These are phyloP conservation scores for Cynopterus brachyotis DNA, from an alignment of 2,113 vertebrate species.

Conservation along the genomic window DNA sequence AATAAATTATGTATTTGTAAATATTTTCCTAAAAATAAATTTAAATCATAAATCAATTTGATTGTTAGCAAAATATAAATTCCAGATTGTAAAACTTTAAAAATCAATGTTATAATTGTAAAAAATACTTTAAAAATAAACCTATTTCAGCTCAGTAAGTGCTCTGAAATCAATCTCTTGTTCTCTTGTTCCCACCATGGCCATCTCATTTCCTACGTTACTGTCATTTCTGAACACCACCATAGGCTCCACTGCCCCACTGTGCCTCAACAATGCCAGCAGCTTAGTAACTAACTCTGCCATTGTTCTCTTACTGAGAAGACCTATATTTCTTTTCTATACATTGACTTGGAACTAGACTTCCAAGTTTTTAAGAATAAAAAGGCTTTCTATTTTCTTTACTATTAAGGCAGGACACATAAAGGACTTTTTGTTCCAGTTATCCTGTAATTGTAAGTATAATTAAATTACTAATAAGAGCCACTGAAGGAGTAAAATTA, in stretches of 20 bases:
- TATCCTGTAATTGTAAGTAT: not conserved
- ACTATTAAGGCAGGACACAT: not conserved
- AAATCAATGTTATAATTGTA: not conserved
- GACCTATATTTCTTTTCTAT: not conserved
- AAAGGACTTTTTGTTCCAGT: not conserved
- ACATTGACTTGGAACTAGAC: not conserved
- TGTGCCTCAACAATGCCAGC: not conserved
- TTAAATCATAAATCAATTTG: not conserved
- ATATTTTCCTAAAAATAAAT: not conserved
- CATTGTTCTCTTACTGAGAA: not conserved
- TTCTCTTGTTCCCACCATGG: not conserved
- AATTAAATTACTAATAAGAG: not conserved
- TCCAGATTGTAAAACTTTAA: not conserved
- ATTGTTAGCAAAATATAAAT: conserved; percentile 10
- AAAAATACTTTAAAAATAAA: not conserved
- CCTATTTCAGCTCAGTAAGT: not conserved
- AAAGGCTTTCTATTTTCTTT: not conserved
- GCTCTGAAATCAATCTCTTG: not conserved
- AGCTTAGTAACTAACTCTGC: not conserved
- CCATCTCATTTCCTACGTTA: not conserved
- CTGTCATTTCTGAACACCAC: not conserved
- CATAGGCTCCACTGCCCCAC: no score
- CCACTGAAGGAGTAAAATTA: not conserved
- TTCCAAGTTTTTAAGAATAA: not conserved
- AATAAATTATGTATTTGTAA: not conserved